These are phyloP conservation scores for Lycaon pictus DNA, from an alignment of 2,113 vertebrate species.

Conservation along the genomic window DNA sequence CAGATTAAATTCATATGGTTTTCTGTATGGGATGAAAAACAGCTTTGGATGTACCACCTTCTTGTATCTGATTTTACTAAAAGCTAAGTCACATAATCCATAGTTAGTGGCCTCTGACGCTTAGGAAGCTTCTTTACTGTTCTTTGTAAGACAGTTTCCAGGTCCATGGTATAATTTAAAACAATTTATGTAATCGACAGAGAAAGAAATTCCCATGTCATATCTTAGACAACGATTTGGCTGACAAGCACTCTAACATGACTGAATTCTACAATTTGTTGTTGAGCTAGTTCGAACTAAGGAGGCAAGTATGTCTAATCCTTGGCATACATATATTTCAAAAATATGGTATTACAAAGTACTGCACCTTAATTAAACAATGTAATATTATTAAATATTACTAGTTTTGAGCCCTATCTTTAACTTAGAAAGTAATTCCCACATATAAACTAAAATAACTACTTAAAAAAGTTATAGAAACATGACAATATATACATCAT, in stretches of 20 bases:
- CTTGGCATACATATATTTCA: background rate
- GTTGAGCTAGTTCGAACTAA: background rate
- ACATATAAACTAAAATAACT: background rate
- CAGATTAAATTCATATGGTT: constrained; percentile 67
- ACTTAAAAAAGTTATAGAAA: background rate
- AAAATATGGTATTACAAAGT: background rate
- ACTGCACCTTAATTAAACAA: background rate
- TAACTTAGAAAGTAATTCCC: background rate
- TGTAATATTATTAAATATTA: background rate
- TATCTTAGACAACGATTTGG: background rate
- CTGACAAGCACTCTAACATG: background rate
- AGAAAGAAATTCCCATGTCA: background rate
- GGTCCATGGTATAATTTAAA: constrained; percentile 24
- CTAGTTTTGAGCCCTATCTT: background rate
- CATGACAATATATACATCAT: background rate
- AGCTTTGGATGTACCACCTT: constrained; percentile 4
- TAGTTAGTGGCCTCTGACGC: background rate
- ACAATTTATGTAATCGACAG: constrained; percentile 39
- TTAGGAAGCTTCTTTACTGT: background rate
- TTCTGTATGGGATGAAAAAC: constrained; percentile 8
- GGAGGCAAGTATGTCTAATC: background rate
- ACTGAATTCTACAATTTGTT: constrained; percentile 28
- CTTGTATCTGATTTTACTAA: constrained; percentile 64
- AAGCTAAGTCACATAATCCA: constrained; percentile 52
- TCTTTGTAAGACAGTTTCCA: background rate